Conservation (phyloP, 2,888 invertebrate genomes). For the Drosophila nr. medialis region DNA sequence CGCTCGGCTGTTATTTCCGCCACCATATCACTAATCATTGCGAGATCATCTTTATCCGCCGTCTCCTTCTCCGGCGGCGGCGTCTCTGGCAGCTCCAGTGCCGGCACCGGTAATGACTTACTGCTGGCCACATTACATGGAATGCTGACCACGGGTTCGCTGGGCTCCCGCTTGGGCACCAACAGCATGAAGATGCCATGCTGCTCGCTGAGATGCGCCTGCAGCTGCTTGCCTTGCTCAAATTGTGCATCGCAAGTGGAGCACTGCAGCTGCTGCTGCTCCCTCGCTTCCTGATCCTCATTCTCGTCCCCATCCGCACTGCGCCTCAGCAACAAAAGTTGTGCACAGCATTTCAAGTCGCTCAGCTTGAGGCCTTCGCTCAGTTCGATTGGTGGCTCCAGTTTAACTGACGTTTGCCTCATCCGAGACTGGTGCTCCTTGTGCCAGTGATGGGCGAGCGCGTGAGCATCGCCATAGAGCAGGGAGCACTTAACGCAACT, state of each 20-base stretch:
- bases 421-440: conserved; percentile 60
- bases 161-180: conserved; percentile 54
- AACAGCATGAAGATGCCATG: conserved; percentile 71
- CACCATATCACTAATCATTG: conserved; percentile 62
- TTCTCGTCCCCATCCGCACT: conserved; percentile 11
- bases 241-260: conserved; percentile 71
- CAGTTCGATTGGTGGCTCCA: conserved; percentile 45
- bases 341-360: conserved; percentile 77
- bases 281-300: conserved; percentile 5
- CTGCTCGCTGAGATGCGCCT: conserved; percentile 72
- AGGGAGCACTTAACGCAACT: conserved; percentile 74
- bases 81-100: conserved; percentile 66
- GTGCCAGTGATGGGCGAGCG: conserved; percentile 69
- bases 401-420: conserved; percentile 34
- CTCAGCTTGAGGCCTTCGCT: conserved; percentile 25
- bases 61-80: conserved; percentile 71
- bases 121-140: conserved; percentile 32
- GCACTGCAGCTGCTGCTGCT: conserved; percentile 65
- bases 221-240: conserved; percentile 71
- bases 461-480: conserved; percentile 66
- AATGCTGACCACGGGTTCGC: conserved; percentile 61
- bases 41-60: conserved; percentile 62
- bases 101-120: conserved; percentile 22
- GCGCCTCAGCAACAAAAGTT: conserved; percentile 63
- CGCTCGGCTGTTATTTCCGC: conserved; percentile 57